Evolutionary conservation across 2,888 invertebrate species (phyloP), one percentile per base, ranked within the genome.

Genomic region (Empis stercorea): DNA sequence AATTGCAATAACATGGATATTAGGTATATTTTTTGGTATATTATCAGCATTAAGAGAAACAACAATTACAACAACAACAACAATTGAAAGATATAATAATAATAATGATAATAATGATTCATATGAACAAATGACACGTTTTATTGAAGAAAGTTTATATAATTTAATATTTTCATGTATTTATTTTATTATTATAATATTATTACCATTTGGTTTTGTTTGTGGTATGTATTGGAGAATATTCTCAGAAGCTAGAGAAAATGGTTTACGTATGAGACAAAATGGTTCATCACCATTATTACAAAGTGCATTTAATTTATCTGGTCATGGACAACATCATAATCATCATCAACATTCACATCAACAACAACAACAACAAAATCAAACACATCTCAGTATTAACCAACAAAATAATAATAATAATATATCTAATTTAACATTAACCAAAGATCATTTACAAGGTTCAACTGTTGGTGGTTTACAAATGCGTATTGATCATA

Each of bases 221-320:
- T 68, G 70, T 39, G 64, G 65, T 43, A 70, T 70, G 69, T 70
- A 70, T 43, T 70, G 69, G 70, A 60, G 69, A 45, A 70, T 70
- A 47, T 67, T 69, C 48, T 65, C 66, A 9, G 69, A 70, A 54
- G 69, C 69, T 3, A 59, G 68, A 4, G 68, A 67, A 46, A 70
- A 70, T 51, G 69, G 70, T 2, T 50, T 70, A 49, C 60, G 69
- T 30, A 69, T 70, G 64, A 60, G 69, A 3, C 69, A 70, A 46
- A 70, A 70, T 48, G 70, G 69, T 16, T 70, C 70, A 5, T 70
- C 70, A 20, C 70, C 69, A 40, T 52, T 70, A 45, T 52, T 70
- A 30, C 69, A 70, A 53, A 68, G 69, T 55, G 68, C 70, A 7
- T 51, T 69, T 7, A 70, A 70, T 53, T 55, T 70, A 16, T 62